Evolutionary conservation across 2,113 vertebrate species (phyloP), one percentile per base, ranked within the genome.

Genomic region (Polyodon spathula): DNA sequence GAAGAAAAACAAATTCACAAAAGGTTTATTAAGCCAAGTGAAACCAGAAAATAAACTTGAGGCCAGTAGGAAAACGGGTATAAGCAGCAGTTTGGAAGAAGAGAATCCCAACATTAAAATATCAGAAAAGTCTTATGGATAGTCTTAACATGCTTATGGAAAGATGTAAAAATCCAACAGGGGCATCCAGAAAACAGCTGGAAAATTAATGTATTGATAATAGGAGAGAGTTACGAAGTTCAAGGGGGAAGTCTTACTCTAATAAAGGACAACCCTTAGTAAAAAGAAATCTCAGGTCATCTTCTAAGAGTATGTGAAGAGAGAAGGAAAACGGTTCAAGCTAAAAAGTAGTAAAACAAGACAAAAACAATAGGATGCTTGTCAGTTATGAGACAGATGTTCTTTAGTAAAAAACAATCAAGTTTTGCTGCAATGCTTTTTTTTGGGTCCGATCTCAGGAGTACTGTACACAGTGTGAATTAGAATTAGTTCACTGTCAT

Each of bases 141-240:
- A 60, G n/a, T n/a, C n/a, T n/a, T n/a, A 46, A 56, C 50, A 39
- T 44, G 8, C 44, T 41, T 46, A 14, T 37, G 8, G 58, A 55
- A 40, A 58, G 12, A 40, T 75, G 65, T 14, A 62, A 71, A 48
- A 65, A 56, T 4, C 63, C 74, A 0, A 65, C 68, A 3, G 60
- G 43, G 56, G 61, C 60, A 27, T 50, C 60, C 12, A 63, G 8
- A 11, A 67, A 27, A 59, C 68, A 50, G 70, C 27, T 27, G 27
- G 27, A 27, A 27, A 27, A 27, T 27, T 1, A 27, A 27, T 2
- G 27, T 27, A 2, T 3, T 27, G 27, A 27, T 27, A 27, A 27
- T 27, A 27, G 27, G 27, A 27, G 3, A 27, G 27, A 27, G 27
- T 27, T 27, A 27, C 27, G 27, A 27, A 27, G 27, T 27, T 27